phyloP scores from a whole-genome alignment of 1,140 invertebrate species.

The Bombus turneri region DNA sequence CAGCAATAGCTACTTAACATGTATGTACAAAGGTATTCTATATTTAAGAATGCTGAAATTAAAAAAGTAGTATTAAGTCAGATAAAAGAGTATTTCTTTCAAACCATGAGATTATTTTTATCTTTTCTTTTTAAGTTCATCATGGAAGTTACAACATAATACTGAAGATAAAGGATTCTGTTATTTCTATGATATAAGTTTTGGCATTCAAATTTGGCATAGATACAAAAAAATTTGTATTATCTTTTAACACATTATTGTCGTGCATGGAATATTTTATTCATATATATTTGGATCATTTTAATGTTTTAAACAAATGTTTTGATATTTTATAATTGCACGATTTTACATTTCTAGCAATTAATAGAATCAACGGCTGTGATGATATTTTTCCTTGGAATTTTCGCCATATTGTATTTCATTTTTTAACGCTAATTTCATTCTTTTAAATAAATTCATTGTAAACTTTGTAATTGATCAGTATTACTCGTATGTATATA shows the following conservation, averaged over 20 bases:
- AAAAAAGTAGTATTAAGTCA: slow-evolving; percentile 42
- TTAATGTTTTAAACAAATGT: background rate
- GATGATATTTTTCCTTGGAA: slow-evolving; percentile 37
- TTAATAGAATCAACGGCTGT: slow-evolving; percentile 40
- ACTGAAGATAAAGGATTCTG: background rate
- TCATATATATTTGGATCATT: background rate
- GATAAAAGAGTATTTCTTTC: slow-evolving; percentile 33
- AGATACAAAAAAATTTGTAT: background rate
- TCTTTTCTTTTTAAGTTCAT: background rate
- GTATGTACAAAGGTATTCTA: slow-evolving; percentile 52
- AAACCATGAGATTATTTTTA: slow-evolving; percentile 15
- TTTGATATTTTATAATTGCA: background rate
- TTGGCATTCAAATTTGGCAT: background rate
- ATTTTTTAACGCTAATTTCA: slow-evolving; percentile 17
- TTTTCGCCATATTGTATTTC: slow-evolving; percentile 25
- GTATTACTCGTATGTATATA: slow-evolving; percentile 29
- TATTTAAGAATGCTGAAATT: slow-evolving; percentile 36
- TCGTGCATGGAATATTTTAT: slow-evolving; percentile 3
- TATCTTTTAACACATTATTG: background rate
- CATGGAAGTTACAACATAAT: background rate
- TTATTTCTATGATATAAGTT: background rate
- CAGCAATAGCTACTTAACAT: slow-evolving; percentile 45
- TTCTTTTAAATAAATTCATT: slow-evolving; percentile 39
- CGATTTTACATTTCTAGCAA: background rate
- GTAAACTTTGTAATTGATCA: slow-evolving; percentile 26